Percentiles rank a stretch among this genome's conserved stretches.
Conservation (phyloP, 1,140 invertebrate genomes). For the Anoplophora glabripennis region DNA sequence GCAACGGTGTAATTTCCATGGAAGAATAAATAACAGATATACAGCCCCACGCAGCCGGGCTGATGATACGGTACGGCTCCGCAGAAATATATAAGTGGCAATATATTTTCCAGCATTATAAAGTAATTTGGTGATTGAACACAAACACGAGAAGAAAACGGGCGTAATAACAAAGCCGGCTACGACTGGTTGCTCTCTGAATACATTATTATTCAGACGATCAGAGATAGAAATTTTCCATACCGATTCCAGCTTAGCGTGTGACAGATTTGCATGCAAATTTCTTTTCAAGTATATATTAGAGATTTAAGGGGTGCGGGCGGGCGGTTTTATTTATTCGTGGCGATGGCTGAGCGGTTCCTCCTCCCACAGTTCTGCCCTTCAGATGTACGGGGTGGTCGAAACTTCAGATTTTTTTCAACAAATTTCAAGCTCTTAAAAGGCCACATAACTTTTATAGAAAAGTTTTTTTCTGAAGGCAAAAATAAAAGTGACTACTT, state of each 20-base stretch:
- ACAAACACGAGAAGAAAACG: conserved; percentile 26
- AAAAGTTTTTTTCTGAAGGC: too few relatives aligned
- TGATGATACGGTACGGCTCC: too few relatives aligned
- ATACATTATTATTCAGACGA: conserved; percentile 46
- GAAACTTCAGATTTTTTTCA: too few relatives aligned
- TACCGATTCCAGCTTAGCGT: conserved; percentile 44
- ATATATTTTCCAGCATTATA: conserved; percentile 31
- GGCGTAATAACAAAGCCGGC: conserved; percentile 34
- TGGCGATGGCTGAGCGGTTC: too few relatives aligned
- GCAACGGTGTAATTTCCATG: too few relatives aligned
- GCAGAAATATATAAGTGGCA: conserved; percentile 7
- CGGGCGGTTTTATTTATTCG: not conserved
- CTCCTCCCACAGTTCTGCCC: too few relatives aligned
- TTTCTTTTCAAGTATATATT: conserved; percentile 46
- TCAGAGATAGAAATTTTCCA: conserved; percentile 44
- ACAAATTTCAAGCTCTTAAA: too few relatives aligned
- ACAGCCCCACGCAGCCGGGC: too few relatives aligned
- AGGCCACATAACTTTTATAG: too few relatives aligned
- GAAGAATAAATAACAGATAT: too few relatives aligned
- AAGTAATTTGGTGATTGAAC: conserved; percentile 35
- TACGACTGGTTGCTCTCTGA: conserved; percentile 38
- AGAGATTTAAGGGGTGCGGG: conserved; percentile 41
- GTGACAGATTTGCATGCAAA: conserved; percentile 47
- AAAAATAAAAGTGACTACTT: too few relatives aligned
- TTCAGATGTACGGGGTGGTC: too few relatives aligned